These are phyloP conservation scores for Seriola quinqueradiata DNA, from an alignment of 2,113 vertebrate species.

Conservation along the genomic window DNA sequence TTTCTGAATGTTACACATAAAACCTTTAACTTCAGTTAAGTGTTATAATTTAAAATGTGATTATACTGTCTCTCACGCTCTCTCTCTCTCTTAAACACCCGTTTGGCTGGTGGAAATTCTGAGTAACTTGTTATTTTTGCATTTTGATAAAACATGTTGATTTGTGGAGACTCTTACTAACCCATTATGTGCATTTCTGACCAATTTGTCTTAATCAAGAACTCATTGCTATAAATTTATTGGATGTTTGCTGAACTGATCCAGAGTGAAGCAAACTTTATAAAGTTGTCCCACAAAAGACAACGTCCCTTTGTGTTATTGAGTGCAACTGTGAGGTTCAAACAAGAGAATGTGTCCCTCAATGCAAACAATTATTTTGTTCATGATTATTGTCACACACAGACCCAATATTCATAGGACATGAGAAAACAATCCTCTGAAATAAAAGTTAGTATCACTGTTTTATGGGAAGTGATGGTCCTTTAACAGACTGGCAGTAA, in stretches of 20 bases:
- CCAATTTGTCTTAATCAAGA: not conserved
- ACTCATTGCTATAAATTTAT: not conserved
- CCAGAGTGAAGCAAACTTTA: not conserved
- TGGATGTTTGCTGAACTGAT: not conserved
- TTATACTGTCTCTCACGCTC: not conserved
- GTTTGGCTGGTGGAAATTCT: not conserved
- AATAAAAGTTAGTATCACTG: not conserved
- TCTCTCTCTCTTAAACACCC: not conserved
- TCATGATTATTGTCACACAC: constrained; percentile 6
- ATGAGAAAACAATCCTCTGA: not conserved
- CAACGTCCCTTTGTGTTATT: not conserved
- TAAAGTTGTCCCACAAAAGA: not conserved
- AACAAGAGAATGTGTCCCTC: not conserved
- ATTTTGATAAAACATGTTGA: not conserved
- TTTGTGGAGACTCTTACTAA: not conserved
- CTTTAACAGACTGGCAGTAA: not conserved
- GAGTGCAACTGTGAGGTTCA: not conserved
- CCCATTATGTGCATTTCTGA: not conserved
- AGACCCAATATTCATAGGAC: not conserved
- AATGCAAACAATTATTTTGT: not conserved
- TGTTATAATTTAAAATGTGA: no score
- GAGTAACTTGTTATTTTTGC: not conserved
- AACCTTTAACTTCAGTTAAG: no score
- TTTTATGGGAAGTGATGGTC: constrained; percentile 9
- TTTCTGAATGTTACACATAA: no score